Conservation (phyloP, 2,113 vertebrate genomes). For the Corythornis cristatus region DNA sequence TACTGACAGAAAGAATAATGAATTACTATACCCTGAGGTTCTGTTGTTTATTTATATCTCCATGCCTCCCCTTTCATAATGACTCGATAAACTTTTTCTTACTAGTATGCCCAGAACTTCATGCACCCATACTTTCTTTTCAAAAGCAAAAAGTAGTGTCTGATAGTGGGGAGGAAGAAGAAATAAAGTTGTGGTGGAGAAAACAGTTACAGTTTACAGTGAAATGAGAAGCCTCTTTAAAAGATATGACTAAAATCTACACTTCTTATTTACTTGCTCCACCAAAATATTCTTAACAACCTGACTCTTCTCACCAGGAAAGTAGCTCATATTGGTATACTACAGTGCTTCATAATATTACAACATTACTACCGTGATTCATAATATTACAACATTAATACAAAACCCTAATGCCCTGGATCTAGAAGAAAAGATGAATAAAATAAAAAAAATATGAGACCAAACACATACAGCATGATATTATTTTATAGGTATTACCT, state of each 20-base stretch:
- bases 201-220: rapidly evolving
- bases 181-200: not conserved
- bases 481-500: not conserved
- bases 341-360: not conserved
- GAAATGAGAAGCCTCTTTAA: not conserved
- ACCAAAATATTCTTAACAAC: not conserved
- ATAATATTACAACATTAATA: not conserved
- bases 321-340: not conserved
- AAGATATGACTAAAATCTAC: not conserved
- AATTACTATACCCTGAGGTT: not conserved
- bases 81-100: not conserved
- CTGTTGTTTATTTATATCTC: not conserved
- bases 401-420: not conserved
- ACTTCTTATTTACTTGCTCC: not conserved
- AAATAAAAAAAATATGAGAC: not conserved
- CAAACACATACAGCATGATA: not conserved
- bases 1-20: not conserved
- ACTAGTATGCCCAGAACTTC: not conserved
- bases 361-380: not conserved
- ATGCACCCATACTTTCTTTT: not conserved
- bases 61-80: not conserved
- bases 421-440: not conserved
- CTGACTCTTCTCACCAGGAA: not conserved
- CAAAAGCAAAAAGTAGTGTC: not conserved
- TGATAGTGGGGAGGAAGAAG: not conserved